phyloP scores from a whole-genome alignment of 2,888 invertebrate genomes.

The Dryococelus australis region DNA sequence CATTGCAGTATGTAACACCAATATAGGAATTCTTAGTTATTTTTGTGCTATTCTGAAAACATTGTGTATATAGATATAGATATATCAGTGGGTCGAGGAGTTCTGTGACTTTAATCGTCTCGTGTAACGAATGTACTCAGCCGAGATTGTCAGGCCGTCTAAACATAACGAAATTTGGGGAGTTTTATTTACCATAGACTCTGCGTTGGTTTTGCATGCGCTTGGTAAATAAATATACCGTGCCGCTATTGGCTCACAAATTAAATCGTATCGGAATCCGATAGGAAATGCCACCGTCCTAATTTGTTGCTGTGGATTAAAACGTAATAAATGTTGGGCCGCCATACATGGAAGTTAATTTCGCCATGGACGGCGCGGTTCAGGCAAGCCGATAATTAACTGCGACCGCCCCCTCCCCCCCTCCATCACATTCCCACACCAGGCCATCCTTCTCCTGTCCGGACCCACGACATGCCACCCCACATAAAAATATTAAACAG shows the following conservation, averaged over 20 bases:
- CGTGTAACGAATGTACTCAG: not conserved
- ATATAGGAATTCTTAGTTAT: no score
- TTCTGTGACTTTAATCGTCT: not conserved
- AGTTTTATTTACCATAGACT: not conserved
- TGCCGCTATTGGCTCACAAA: not conserved
- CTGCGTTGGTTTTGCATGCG: not conserved
- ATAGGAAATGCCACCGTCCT: not conserved
- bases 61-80: no score
- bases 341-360: not conserved
- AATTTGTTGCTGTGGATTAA: constrained; percentile 3
- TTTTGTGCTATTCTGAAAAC: no score
- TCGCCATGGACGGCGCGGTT: not conserved
- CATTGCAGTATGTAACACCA: no score
- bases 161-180: not conserved
- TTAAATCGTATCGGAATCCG: not conserved
- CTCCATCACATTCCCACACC: not conserved
- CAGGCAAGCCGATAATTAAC: not conserved
- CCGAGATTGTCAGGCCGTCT: not conserved
- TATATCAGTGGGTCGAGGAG: no score
- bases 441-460: not conserved
- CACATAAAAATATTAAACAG: not conserved
- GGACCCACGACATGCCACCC: not conserved
- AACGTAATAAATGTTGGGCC: constrained; percentile 1
- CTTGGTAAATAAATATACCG: not conserved
- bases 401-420: not conserved